Percentiles rank a stretch among this genome's conserved stretches.
These are phyloP conservation scores for Pseudotriccus pelzelni DNA, from an alignment of 2,797 vertebrate species.

Conservation along the genomic window DNA sequence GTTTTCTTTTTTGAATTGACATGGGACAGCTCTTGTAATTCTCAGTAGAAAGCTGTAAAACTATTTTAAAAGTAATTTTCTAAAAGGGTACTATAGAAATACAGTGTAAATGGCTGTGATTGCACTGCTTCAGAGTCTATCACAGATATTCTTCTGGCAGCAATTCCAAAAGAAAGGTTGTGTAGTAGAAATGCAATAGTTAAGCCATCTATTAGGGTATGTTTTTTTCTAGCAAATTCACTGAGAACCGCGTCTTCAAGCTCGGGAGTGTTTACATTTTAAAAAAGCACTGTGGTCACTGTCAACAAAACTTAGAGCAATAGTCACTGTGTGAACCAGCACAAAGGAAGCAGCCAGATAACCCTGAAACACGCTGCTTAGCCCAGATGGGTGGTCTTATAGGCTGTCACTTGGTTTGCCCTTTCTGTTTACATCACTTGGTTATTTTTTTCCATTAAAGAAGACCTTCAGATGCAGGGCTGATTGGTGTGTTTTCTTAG, in stretches of 20 bases:
- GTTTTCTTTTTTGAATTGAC: not conserved
- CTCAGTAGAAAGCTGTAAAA: not conserved
- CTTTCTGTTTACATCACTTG: constrained; percentile 48
- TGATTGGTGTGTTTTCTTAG: constrained; percentile 17
- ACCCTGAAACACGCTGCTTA: not conserved
- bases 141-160: accelerated
- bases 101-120: not conserved
- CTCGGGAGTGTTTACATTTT: constrained; percentile 45
- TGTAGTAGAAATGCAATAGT: not conserved
- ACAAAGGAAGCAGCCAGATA: constrained; percentile 42
- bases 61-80: not conserved
- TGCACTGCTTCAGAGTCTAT: not conserved
- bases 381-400: constrained; percentile 45
- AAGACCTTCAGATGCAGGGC: constrained; percentile 16
- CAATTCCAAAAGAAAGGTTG: not conserved
- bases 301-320: constrained; percentile 32
- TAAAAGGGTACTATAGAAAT: not conserved
- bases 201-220: not conserved
- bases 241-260: not conserved
- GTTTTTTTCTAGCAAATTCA: not conserved
- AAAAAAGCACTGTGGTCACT: not conserved
- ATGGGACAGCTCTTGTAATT: not conserved
- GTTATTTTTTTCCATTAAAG: constrained; percentile 45
- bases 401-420: constrained; percentile 22
- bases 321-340: not conserved